Evolutionary conservation across 2,888 invertebrate genomes (phyloP).

Genomic region (Hypsopygia costalis): DNA sequence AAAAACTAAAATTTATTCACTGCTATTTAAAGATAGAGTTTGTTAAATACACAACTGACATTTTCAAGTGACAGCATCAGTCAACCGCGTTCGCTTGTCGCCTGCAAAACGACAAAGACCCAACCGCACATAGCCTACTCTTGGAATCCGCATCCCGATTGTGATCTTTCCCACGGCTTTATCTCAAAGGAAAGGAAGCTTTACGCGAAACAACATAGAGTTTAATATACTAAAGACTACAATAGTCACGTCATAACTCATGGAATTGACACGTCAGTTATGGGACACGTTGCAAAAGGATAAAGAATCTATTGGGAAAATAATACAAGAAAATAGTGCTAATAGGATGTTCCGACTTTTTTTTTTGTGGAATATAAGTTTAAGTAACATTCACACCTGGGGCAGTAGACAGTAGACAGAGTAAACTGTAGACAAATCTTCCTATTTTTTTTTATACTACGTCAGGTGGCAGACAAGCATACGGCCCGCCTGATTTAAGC

Average conservation of each 20-base stretch:
- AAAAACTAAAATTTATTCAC: too few species aligned
- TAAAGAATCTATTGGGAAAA: neutral
- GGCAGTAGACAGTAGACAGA: too few species aligned
- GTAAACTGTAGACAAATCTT: too few species aligned
- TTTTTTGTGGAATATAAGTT: too few species aligned
- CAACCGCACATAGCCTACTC: conserved; percentile 6
- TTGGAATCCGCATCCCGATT: conserved; percentile 16
- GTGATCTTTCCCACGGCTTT: conserved; percentile 13
- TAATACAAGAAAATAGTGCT: too few species aligned
- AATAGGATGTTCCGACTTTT: too few species aligned
- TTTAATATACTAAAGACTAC: neutral
- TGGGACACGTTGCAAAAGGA: neutral
- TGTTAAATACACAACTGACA: too few species aligned
- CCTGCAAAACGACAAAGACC: conserved; percentile 7
- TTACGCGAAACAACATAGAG: neutral
- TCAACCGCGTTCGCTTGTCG: conserved; percentile 6
- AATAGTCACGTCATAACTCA: conserved; percentile 3
- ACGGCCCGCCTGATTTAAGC: too few species aligned
- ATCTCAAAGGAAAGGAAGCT: conserved; percentile 6
- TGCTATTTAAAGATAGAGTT: too few species aligned
- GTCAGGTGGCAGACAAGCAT: too few species aligned
- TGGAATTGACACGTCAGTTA: conserved; percentile 2
- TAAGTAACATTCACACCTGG: too few species aligned
- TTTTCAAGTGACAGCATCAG: conserved; percentile 2
- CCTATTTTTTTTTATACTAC: too few species aligned